Base-by-base conservation (phyloP, 2,113 vertebrate genomes). In the Oncorhynchus gorbuscha region DNA sequence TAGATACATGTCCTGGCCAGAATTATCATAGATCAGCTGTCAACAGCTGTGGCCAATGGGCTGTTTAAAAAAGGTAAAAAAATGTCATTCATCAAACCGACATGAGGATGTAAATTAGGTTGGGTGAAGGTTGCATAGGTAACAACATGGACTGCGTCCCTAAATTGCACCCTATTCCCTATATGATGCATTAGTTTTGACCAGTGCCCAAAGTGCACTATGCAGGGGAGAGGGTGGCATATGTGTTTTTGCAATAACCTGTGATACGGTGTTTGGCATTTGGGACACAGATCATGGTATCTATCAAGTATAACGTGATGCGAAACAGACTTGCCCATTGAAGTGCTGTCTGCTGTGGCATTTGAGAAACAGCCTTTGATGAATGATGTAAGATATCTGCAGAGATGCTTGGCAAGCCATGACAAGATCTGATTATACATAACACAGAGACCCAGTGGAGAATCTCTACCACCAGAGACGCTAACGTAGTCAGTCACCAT, bases 41-140 rank as follows among this genome's bases (percentile, higher is more conserved):
- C 49, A 55, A 62, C 59, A 62, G n/a, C n/a, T 62, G 55, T 14
- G 59, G 59, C 59, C n/a, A 62, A 62, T 62, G 59, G n/a, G n/a
- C 6, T 62, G 59, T 62, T 22, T 22, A 0, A 62, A 8, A 7
- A 3, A 24, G 1, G 24, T 24, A 7, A 7, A 18, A 3, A 7
- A 18, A 13, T 22, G 5, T 61, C 8, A n/a, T 61, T 61, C 5
- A 61, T 61, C 20, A 22, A 58, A 45, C 39, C 3, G 18, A 58
- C 55, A 58, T 58, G 59, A 8, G 8, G n/a, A 62, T n/a, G 20
- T 14, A 51, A 51, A 51, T 51, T 3, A 51, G 49, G 49, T 18
- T 55, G 49, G 14, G 14, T 55, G 49, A 55, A 55, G 49, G 49
- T 3, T 55, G 49, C 12, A 18, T 5, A 55, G 49, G 14, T 14